phyloP scores from a whole-genome alignment of 2,888 invertebrate genomes.

The Trichogramma dendrolimi region DNA sequence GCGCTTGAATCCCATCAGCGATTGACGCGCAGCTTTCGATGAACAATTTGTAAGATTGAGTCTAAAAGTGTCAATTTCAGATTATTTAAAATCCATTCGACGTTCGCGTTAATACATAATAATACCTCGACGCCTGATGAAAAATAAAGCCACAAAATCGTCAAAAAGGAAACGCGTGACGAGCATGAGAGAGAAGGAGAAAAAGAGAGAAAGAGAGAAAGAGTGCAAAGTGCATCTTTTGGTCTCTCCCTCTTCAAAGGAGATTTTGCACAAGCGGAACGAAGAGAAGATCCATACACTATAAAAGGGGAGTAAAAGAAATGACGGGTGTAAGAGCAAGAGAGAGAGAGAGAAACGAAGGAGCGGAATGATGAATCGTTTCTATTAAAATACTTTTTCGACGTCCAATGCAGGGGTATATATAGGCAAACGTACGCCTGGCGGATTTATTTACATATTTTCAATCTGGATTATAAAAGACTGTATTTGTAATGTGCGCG shows the following conservation, averaged over 20 bases:
- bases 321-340: slow-evolving; percentile 19
- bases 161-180: neutral
- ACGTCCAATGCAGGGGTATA: slow-evolving; percentile 48
- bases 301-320: slow-evolving; percentile 29
- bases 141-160: neutral
- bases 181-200: neutral
- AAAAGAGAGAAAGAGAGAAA: slow-evolving; percentile 26
- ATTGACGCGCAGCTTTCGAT: no score
- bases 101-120: no score
- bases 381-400: slow-evolving; percentile 53
- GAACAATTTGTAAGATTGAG: no score
- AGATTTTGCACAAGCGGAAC: neutral
- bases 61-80: no score
- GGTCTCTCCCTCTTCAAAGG: slow-evolving; percentile 7
- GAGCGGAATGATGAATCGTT: slow-evolving; percentile 47
- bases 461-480: slow-evolving; percentile 48
- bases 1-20: no score
- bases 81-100: no score
- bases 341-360: slow-evolving; percentile 33
- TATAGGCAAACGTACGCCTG: slow-evolving; percentile 41
- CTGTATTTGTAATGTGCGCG: no score
- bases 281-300: neutral
- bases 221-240: slow-evolving; percentile 24
- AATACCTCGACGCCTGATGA: slow-evolving; percentile 5
- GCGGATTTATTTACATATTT: slow-evolving; percentile 53